Evolutionary conservation across 2,113 vertebrate genomes (phyloP).

Genomic region (Oncorhynchus masou): DNA sequence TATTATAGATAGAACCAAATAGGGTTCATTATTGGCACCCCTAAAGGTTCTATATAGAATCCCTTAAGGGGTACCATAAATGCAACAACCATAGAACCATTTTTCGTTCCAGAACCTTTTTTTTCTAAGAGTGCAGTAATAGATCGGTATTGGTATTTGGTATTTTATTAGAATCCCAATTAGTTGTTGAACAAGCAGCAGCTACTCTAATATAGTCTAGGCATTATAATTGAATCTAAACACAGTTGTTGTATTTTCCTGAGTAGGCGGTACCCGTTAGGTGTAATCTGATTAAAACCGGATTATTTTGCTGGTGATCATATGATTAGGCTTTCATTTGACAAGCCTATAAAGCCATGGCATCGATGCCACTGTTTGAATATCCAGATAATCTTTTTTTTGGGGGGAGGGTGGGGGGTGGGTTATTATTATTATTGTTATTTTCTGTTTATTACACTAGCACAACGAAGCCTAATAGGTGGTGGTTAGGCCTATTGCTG

Average conservation of each 20-base stretch:
- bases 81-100: too few species aligned
- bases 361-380: not conserved
- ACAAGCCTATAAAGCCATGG: not conserved
- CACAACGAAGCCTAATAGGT: too few species aligned
- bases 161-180: too few species aligned
- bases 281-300: constrained; percentile 25
- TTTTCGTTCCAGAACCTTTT: too few species aligned
- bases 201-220: not conserved
- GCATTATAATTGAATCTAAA: not conserved
- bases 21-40: too few species aligned
- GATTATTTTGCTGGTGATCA: constrained; percentile 47
- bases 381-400: not conserved
- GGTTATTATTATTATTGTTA: not conserved
- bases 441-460: too few species aligned
- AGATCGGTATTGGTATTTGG: not conserved
- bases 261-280: constrained; percentile 4
- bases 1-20: too few species aligned
- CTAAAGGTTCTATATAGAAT: too few species aligned
- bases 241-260: constrained; percentile 20
- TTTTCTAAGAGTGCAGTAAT: not conserved
- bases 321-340: constrained; percentile 7
- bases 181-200: too few species aligned
- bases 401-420: not conserved
- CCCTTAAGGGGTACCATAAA: too few species aligned
- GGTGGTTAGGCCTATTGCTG: not conserved